These are phyloP conservation scores for Perca schrenkii DNA, from an alignment of 2,113 vertebrate species.

Conservation along the genomic window DNA sequence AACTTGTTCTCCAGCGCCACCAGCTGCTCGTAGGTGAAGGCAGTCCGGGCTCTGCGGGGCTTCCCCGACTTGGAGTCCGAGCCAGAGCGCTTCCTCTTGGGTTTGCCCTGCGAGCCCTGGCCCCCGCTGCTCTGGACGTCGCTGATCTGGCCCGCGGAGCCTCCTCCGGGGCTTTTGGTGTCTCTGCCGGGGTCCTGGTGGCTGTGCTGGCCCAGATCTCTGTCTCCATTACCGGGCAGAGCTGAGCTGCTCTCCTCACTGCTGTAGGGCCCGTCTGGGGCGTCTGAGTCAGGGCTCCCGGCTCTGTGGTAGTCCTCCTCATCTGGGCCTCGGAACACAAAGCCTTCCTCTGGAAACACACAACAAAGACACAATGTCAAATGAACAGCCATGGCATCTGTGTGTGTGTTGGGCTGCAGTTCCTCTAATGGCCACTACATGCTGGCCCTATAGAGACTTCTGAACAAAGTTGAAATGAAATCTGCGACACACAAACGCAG, in stretches of 20 bases:
- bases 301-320: slow-evolving; percentile 83
- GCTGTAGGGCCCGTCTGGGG: slow-evolving; percentile 84
- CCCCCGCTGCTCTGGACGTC: slow-evolving; percentile 63
- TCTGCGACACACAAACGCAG: neutral
- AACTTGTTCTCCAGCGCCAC: slow-evolving; percentile 97
- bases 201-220: slow-evolving; percentile 73
- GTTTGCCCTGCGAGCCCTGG: slow-evolving; percentile 80
- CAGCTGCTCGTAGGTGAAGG: slow-evolving; percentile 97
- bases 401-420: neutral
- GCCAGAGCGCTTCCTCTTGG: slow-evolving; percentile 93
- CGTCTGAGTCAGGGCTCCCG: slow-evolving; percentile 85
- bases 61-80: slow-evolving; percentile 95
- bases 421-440: neutral
- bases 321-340: slow-evolving; percentile 84
- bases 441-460: neutral
- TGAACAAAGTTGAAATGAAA: neutral
- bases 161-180: slow-evolving; percentile 75
- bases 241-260: slow-evolving; percentile 87
- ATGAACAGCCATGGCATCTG: neutral
- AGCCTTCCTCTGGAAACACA: slow-evolving; percentile 79
- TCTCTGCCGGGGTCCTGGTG: slow-evolving; percentile 76
- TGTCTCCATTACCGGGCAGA: slow-evolving; percentile 69
- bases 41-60: slow-evolving; percentile 93
- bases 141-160: slow-evolving; percentile 45
- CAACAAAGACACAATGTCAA: slow-evolving; percentile 2